Evolutionary conservation across 2,113 vertebrate species (phyloP).

Genomic region (Hemiprocne comata): DNA sequence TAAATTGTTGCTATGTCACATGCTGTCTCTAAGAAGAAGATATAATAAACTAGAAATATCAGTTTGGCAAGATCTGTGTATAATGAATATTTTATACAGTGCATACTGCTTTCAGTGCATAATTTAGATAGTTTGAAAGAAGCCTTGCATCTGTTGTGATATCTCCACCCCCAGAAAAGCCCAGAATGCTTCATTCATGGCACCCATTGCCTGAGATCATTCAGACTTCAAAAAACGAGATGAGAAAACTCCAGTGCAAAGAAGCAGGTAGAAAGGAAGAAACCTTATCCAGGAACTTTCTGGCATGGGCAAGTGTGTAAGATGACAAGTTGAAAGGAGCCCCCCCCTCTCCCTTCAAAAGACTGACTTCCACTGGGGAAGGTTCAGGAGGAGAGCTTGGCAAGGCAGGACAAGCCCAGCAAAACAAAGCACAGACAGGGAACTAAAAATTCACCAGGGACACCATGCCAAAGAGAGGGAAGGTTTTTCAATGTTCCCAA

Average conservation of each 20-base stretch:
- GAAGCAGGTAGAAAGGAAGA: not conserved
- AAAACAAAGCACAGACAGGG: not conserved
- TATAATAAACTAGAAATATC: not conserved
- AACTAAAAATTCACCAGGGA: not conserved
- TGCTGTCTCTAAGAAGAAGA: not conserved
- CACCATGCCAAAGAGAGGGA: not conserved
- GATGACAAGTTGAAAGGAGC: not conserved
- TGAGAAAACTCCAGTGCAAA: not conserved
- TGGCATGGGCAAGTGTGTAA: not conserved
- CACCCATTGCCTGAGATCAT: not conserved
- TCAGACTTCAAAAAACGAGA: not conserved
- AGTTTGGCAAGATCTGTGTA: slow-evolving; percentile 23
- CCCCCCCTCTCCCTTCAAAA: not conserved
- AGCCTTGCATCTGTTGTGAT: slow-evolving; percentile 48
- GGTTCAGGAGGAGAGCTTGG: not conserved
- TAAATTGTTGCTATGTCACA: slow-evolving; percentile 19
- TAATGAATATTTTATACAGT: slow-evolving; percentile 48
- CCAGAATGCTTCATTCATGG: not conserved
- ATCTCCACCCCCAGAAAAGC: slow-evolving; percentile 39
- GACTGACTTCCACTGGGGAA: not conserved
- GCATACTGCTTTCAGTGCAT: slow-evolving; percentile 25
- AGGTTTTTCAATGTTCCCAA: not conserved
- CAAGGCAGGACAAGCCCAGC: not conserved
- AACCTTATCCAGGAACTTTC: not conserved
- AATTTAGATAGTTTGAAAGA: slow-evolving; percentile 48